Evolutionary conservation across 2,888 invertebrate genomes (phyloP).

Genomic region (Ichneumon xanthorius): DNA sequence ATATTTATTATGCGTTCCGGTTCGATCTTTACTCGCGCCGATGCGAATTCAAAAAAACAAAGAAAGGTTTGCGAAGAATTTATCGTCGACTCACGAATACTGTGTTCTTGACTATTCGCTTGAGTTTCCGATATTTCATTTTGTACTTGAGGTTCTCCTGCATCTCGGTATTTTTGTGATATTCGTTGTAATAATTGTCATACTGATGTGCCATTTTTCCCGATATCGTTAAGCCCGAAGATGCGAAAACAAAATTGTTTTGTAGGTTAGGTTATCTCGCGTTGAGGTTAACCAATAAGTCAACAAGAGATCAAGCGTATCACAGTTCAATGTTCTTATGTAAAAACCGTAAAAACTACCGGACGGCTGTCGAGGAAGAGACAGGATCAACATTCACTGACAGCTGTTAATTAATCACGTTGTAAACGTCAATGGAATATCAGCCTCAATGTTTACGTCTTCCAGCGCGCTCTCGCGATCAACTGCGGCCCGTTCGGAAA

Average conservation of each 20-base stretch:
- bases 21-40: neutral
- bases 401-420: neutral
- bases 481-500: no score
- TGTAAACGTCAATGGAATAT: neutral
- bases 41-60: neutral
- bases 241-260: conserved; percentile 4
- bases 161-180: conserved; percentile 80
- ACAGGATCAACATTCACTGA: neutral
- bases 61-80: neutral
- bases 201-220: conserved; percentile 78
- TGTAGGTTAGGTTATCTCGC: conserved; percentile 41
- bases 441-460: neutral
- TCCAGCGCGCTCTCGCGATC: neutral
- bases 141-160: conserved; percentile 87
- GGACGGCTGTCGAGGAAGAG: neutral
- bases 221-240: neutral
- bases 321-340: conserved; percentile 6
- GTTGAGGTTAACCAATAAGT: conserved; percentile 4
- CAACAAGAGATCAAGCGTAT: neutral
- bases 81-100: conserved; percentile 87
- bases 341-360: neutral
- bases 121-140: conserved; percentile 88
- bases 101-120: conserved; percentile 88
- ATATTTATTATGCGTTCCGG: conserved; percentile 36
- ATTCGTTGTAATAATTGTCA: conserved; percentile 79